Percentiles rank a stretch among this genome's conserved stretches.
Conservation (phyloP, 2,888 invertebrate species). For the Dicranocentrus wangi region DNA sequence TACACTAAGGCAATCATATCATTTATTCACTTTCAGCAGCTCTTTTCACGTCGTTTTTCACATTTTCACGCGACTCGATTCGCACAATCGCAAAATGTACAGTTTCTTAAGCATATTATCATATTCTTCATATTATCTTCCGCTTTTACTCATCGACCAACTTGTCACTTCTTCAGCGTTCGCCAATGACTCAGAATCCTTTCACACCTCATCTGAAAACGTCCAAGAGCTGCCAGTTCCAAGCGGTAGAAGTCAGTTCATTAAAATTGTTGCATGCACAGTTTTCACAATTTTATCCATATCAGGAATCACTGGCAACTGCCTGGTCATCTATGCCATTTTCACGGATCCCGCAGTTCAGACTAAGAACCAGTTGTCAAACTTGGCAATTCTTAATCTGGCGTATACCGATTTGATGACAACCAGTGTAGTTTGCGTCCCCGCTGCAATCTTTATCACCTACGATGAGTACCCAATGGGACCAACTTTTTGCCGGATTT, state of each 20-base stretch:
- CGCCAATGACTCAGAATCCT: too few species aligned
- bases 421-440: slow-evolving; percentile 35
- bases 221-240: background rate
- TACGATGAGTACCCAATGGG: slow-evolving; percentile 42
- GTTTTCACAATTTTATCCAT: slow-evolving; percentile 28
- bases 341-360: slow-evolving; percentile 42
- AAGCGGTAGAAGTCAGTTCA: background rate
- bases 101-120: too few species aligned
- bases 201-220: too few species aligned
- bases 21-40: too few species aligned
- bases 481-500: slow-evolving; percentile 31
- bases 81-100: too few species aligned
- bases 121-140: too few species aligned
- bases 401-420: slow-evolving; percentile 53
- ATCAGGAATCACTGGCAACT: slow-evolving; percentile 41
- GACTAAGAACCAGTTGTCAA: slow-evolving; percentile 43
- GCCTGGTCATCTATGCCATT: slow-evolving; percentile 43
- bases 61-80: too few species aligned
- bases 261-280: background rate
- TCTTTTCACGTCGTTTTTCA: too few species aligned
- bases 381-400: slow-evolving; percentile 43
- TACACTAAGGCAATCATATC: too few species aligned
- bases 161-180: too few species aligned
- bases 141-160: too few species aligned
- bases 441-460: slow-evolving; percentile 31